These are phyloP conservation scores for Amblyopsis rosae DNA, from an alignment of 2,113 vertebrate genomes.

Conservation along the genomic window DNA sequence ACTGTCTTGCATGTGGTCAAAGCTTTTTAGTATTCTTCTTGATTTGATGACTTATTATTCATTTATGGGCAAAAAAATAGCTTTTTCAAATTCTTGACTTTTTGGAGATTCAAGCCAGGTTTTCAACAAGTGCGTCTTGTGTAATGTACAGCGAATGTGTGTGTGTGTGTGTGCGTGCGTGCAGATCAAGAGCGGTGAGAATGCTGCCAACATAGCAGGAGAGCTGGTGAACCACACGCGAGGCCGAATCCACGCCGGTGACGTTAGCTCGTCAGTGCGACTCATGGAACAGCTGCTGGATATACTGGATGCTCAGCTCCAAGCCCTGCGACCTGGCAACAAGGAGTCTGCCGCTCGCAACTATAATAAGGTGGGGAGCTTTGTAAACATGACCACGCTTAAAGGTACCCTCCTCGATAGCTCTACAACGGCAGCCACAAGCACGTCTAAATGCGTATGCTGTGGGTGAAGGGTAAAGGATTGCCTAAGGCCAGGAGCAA, in stretches of 20 bases:
- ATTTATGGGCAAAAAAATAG: too few relatives aligned
- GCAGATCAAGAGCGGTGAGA: slow-evolving; percentile 96
- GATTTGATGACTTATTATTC: too few relatives aligned
- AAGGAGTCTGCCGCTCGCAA: slow-evolving; percentile 88
- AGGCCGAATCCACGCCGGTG: slow-evolving; percentile 90
- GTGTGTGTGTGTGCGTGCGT: slow-evolving; percentile 23
- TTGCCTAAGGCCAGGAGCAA: too few relatives aligned
- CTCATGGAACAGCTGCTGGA: slow-evolving; percentile 93
- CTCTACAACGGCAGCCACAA: too few relatives aligned
- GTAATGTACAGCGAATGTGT: slow-evolving; percentile 6
- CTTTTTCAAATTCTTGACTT: too few relatives aligned
- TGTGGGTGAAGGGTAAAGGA: too few relatives aligned
- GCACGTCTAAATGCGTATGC: too few relatives aligned
- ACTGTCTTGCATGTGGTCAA: too few relatives aligned
- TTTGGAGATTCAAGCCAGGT: too few relatives aligned
- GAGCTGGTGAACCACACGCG: slow-evolving; percentile 91
- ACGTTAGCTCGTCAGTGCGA: slow-evolving; percentile 90
- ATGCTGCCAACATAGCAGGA: slow-evolving; percentile 90
- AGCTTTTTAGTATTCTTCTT: too few relatives aligned
- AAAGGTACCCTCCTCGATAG: background rate
- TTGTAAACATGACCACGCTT: slow-evolving; percentile 1
- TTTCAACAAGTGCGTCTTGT: background rate
- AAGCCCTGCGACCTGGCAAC: slow-evolving; percentile 88
- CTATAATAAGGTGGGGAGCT: slow-evolving; percentile 86
- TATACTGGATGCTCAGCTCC: slow-evolving; percentile 92